Evolutionary conservation across 2,797 vertebrate species (phyloP), one percentile per base, ranked within the genome.

Genomic region (Neomorphus geoffroyi): DNA sequence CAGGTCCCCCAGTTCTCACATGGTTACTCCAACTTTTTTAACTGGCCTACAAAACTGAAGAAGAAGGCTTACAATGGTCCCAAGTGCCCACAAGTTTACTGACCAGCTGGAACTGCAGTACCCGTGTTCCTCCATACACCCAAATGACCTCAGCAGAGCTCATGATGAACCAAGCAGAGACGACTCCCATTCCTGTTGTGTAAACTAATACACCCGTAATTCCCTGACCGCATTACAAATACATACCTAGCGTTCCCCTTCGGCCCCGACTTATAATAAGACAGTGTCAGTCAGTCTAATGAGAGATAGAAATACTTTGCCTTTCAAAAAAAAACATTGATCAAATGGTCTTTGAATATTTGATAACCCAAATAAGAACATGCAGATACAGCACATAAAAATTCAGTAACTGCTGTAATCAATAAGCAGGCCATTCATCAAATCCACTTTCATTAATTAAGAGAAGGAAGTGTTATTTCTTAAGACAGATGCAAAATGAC

Each of bases 321-420:
- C 87, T 95, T 97, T 96, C 75, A 67, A 18, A 85, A 89, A 92
- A 53, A 53, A 28, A 89, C 39, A 72, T 77, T 86, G 84, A 94
- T 97, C 93, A 93, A 97, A 96, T 96, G 80, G 86, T 91, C 86
- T 94, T 77, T 97, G 96, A 96, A 90, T 96, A 96, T 96, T 96
- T 97, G 90, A 96, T 94, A 97, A 92, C 45, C 45, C 94, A 93
- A 91, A 72, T 30, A 83, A 86, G 80, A 97, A 96, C 83, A 93
- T 77, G 92, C 88, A 95, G 95, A 96, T 96, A 92, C 83, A 93
- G 93, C 92, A 95, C 92, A 96, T 94, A 95, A 97, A 97, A 97
- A 96, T 92, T 96, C 96, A 96, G 62, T 54, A 96, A 96, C 92
- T 91, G 48, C 86, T 88, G 56, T 61, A 90, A 97, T 97, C 97